A percentile compares a stretch with the other conserved stretches of the same genome.
These are phyloP conservation scores for Chelonus insularis DNA, from an alignment of 1,140 invertebrate species.

Conservation along the genomic window DNA sequence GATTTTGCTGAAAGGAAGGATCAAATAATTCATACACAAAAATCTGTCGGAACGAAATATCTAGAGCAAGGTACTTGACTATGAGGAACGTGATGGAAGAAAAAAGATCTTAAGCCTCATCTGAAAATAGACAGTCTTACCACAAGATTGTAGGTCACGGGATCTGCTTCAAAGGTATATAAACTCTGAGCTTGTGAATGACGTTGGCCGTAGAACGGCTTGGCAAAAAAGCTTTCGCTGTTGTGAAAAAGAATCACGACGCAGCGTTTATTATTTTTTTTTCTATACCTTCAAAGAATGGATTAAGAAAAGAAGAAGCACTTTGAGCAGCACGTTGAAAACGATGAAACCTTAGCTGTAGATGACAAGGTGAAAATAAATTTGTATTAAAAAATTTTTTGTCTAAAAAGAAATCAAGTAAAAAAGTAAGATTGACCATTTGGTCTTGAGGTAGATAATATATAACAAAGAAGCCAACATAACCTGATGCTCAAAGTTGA, in stretches of 20 bases:
- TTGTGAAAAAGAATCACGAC: conserved; percentile 11
- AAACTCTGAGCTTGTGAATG: conserved; percentile 21
- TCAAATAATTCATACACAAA: conserved; percentile 22
- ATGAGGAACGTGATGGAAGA: background rate
- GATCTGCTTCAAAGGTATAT: conserved; percentile 24
- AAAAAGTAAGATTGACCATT: no score
- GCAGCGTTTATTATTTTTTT: background rate
- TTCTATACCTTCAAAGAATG: background rate
- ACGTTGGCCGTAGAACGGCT: no score
- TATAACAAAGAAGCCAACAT: background rate
- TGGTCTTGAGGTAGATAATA: background rate
- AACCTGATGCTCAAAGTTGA: background rate
- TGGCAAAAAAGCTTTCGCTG: conserved; percentile 12
- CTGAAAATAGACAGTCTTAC: conserved; percentile 33
- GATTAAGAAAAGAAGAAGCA: conserved; percentile 5
- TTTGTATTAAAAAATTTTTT: conserved; percentile 8
- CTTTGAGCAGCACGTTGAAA: background rate
- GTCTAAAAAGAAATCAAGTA: no score
- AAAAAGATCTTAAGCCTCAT: conserved; percentile 20
- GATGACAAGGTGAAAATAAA: conserved; percentile 17
- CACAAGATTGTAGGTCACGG: conserved; percentile 39
- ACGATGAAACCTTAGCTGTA: conserved; percentile 12
- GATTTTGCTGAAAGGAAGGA: conserved; percentile 2
- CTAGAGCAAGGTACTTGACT: conserved; percentile 4
- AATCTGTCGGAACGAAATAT: background rate